Evolutionary conservation across 2,113 vertebrate species (phyloP), one percentile per base, ranked within the genome.

Genomic region (Cinclus mexicanus): DNA sequence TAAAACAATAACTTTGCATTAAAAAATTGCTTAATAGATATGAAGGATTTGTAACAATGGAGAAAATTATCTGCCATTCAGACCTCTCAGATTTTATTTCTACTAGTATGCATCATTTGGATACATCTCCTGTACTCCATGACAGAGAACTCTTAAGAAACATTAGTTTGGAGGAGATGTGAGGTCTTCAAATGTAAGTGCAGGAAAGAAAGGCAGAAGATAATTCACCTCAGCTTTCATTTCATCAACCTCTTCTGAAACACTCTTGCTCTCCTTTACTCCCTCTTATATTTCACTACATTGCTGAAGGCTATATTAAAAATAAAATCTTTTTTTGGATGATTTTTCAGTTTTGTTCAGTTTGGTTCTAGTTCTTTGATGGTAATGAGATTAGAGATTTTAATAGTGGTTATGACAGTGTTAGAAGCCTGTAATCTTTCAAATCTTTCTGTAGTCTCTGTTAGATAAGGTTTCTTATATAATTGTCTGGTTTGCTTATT

Each of bases 351-450:
- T 65, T 93, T 91, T 67, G 26, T 80, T 93, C 17, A 3, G 21
- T 92, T 89, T 83, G 9, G 9, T 74, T 94, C 35, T 44, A 68
- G 14, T 74, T 90, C 50, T 88, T 83, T 86, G 37, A 74, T 83
- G 56, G 47, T 93, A 88, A 94, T 75, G 39, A 78, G 83, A 91
- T 92, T 92, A 94, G 39, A 67, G 71, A 91, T 90, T 94, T 95
- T 89, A 92, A 83, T 52, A 91, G 64, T 68, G 49, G 88, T 91
- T 91, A 65, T 74, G 75, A 77, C 46, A 55, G 37, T 83, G 55
- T 94, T 89, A 94, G 29, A 72, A 94, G 79, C 35, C 70, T 86
- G 55, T 96, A 95, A 95, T 88, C 90, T 95, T 50, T 79, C 75
- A 93, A 80, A 94, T 95, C 85, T 64, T 74, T 87, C 60, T 33